Evolutionary conservation across 2,888 invertebrate genomes (phyloP).

Genomic region (Mongoloraphidia duomilia): DNA sequence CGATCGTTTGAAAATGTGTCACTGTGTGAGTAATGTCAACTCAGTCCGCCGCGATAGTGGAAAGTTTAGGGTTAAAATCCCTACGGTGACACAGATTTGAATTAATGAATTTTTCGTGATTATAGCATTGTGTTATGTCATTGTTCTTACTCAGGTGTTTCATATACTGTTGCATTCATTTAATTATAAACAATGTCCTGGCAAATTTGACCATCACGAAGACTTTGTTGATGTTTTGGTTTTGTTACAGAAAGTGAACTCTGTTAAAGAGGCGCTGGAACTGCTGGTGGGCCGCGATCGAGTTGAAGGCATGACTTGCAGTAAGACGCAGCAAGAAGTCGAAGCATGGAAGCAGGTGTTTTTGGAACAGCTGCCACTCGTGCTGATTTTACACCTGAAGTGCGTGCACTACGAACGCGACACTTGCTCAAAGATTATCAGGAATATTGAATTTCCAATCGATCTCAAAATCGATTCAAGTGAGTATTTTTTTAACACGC

Average conservation of each 20-base stretch:
- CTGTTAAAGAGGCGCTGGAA: slow-evolving; percentile 78
- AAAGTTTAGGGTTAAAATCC: too few relatives aligned
- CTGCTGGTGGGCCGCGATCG: slow-evolving; percentile 72
- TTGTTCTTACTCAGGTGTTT: too few relatives aligned
- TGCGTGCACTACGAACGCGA: slow-evolving; percentile 81
- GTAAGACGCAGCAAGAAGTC: slow-evolving; percentile 65
- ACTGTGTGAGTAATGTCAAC: too few relatives aligned
- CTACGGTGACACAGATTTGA: too few relatives aligned
- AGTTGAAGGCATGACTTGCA: slow-evolving; percentile 73
- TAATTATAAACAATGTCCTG: not conserved
- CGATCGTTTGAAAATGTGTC: too few relatives aligned
- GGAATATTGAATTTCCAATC: slow-evolving; percentile 78
- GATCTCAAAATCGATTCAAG: slow-evolving; percentile 82
- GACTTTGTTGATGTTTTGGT: not conserved
- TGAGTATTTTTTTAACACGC: slow-evolving; percentile 32
- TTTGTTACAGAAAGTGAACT: slow-evolving; percentile 53
- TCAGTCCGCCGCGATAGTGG: too few relatives aligned
- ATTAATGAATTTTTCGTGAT: too few relatives aligned
- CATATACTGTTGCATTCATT: not conserved
- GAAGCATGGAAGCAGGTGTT: slow-evolving; percentile 85
- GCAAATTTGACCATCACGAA: slow-evolving; percentile 1
- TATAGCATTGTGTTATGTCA: too few relatives aligned
- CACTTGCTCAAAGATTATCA: slow-evolving; percentile 83
- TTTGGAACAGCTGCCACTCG: slow-evolving; percentile 77
- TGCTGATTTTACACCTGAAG: slow-evolving; percentile 83